Conservation (phyloP, 2,113 vertebrate genomes). For the Alaudala cheleensis region DNA sequence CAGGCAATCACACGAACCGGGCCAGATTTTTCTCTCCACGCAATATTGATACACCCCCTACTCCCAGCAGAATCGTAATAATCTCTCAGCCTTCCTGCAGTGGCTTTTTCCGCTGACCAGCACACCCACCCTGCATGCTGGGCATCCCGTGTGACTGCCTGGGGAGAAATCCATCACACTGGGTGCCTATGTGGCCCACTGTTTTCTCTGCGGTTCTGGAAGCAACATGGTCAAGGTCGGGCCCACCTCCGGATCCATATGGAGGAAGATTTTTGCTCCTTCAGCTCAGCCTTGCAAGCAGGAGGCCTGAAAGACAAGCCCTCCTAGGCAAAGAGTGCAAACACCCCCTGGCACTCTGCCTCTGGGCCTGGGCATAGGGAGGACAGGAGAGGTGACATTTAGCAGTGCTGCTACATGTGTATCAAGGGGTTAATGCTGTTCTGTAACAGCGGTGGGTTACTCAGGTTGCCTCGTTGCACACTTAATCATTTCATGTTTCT, state of each 20-base stretch:
- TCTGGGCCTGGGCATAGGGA: accelerated
- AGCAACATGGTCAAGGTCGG: not conserved
- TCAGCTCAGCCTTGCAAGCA: not conserved
- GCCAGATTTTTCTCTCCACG: not conserved
- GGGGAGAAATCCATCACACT: not conserved
- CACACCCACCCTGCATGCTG: accelerated
- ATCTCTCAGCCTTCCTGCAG: not conserved
- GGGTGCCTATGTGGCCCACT: accelerated
- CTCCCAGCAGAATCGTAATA: not conserved
- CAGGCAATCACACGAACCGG: not conserved
- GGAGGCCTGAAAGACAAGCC: not conserved
- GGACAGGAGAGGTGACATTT: accelerated
- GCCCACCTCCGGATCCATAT: accelerated
- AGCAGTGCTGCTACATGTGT: not conserved
- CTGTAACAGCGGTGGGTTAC: accelerated
- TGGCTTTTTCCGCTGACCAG: accelerated
- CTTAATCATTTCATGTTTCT: not conserved
- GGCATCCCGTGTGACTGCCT: accelerated
- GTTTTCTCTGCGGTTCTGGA: not conserved
- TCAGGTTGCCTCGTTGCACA: not conserved
- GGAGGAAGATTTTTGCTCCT: not conserved
- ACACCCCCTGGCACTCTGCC: accelerated
- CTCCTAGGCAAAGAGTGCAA: accelerated
- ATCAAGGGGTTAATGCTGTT: not conserved
- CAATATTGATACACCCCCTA: accelerated